A percentile compares a stretch with the other conserved stretches of the same genome.
Conservation (phyloP, 2,888 invertebrate genomes). For the Chorisops tibialis region DNA sequence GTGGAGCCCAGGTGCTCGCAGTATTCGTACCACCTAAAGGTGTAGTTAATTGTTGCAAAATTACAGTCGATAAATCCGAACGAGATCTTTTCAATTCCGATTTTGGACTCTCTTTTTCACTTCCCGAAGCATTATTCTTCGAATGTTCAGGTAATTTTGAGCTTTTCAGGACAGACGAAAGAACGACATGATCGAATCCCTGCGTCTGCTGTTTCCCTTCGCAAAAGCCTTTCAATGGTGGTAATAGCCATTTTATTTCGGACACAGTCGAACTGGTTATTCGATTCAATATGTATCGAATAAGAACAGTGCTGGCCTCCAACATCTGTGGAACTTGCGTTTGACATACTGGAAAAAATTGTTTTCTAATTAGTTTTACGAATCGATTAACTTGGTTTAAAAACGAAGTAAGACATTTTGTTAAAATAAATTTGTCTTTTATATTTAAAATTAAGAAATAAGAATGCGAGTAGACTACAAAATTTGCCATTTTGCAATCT, state of each 20-base stretch:
- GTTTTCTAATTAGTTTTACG: no score
- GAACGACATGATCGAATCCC: constrained; percentile 70
- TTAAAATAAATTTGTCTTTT: no score
- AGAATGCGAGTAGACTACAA: no score
- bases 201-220: constrained; percentile 66
- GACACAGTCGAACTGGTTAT: constrained; percentile 50
- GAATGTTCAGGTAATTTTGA: constrained; percentile 62
- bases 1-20: constrained; percentile 51
- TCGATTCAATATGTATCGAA: constrained; percentile 60
- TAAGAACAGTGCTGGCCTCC: constrained; percentile 66
- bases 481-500: no score
- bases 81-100: constrained; percentile 58
- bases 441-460: no score
- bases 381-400: no score
- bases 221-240: constrained; percentile 69
- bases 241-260: constrained; percentile 60
- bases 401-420: no score
- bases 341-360: constrained; percentile 60
- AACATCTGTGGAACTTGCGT: constrained; percentile 65
- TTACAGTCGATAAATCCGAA: constrained; percentile 67
- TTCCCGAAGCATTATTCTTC: constrained; percentile 52
- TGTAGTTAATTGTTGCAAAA: constrained; percentile 70
- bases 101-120: constrained; percentile 60
- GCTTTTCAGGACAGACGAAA: constrained; percentile 75
- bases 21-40: constrained; percentile 59